Conservation (phyloP, 2,797 vertebrate species). For the Mus minutoides region DNA sequence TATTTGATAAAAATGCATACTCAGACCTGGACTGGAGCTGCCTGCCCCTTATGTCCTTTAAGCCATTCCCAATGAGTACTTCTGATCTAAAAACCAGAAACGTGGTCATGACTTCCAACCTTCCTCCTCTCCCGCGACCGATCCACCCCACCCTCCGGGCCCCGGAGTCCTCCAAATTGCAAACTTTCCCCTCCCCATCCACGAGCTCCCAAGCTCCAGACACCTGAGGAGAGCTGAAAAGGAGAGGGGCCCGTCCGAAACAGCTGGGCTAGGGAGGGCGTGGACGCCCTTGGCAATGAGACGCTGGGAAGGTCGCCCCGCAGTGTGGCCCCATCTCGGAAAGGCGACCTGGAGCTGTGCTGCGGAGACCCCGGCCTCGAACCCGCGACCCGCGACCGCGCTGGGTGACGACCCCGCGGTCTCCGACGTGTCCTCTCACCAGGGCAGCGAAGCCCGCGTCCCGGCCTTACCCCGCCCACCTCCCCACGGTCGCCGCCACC, state of each 20-base stretch:
- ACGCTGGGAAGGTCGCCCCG: slow-evolving; percentile 28
- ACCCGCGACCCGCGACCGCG: neutral
- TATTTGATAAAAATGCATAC: neutral
- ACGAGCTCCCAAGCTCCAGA: neutral
- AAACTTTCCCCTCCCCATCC: slow-evolving; percentile 61
- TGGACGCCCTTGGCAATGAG: slow-evolving; percentile 57
- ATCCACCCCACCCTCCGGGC: neutral
- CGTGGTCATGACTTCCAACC: neutral
- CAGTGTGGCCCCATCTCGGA: neutral
- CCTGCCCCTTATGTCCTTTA: neutral
- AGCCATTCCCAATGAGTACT: neutral
- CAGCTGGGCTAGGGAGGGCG: slow-evolving; percentile 46
- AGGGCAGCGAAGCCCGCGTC: neutral
- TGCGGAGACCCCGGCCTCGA: neutral
- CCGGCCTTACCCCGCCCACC: neutral
- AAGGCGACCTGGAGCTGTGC: neutral
- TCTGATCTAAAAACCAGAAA: neutral
- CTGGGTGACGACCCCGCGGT: neutral
- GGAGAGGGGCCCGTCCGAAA: neutral
- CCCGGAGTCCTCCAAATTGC: neutral
- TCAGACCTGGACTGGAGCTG: slow-evolving; percentile 1
- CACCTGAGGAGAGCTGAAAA: neutral
- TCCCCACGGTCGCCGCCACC: neutral
- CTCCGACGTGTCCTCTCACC: neutral
- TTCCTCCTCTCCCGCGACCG: neutral